Conservation (phyloP, 23 tunicate species). For the Diplosoma virens region DNA sequence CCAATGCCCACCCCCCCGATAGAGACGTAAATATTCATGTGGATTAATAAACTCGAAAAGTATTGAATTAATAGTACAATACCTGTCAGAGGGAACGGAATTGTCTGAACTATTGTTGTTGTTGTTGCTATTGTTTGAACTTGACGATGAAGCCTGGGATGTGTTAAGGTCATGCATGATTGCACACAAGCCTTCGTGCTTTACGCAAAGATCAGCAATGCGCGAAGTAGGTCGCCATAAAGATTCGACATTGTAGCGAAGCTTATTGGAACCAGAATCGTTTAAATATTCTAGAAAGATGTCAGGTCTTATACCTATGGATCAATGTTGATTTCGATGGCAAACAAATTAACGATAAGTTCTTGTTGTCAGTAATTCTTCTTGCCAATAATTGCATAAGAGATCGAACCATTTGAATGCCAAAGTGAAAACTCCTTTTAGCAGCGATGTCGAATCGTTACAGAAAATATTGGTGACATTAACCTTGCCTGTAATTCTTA, state of each 20-base stretch:
- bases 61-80: background rate
- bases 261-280: background rate
- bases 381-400: background rate
- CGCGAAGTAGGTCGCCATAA: conserved; percentile 53
- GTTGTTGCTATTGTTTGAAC: conserved; percentile 3
- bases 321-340: no score
- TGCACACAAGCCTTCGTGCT: conserved; percentile 39
- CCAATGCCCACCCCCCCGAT: background rate
- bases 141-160: background rate
- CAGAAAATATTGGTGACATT: no score
- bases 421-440: no score
- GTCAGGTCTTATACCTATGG: no score
- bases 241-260: conserved; percentile 29
- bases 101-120: background rate
- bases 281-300: background rate
- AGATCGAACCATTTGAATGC: no score
- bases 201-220: conserved; percentile 42
- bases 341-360: no score
- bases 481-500: no score
- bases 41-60: background rate
- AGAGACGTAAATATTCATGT: background rate
- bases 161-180: conserved; percentile 23
- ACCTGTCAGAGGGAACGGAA: background rate
- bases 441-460: no score
- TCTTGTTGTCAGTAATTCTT: background rate